Conservation (phyloP, 2,797 vertebrate genomes). For the Spheniscus humboldti region DNA sequence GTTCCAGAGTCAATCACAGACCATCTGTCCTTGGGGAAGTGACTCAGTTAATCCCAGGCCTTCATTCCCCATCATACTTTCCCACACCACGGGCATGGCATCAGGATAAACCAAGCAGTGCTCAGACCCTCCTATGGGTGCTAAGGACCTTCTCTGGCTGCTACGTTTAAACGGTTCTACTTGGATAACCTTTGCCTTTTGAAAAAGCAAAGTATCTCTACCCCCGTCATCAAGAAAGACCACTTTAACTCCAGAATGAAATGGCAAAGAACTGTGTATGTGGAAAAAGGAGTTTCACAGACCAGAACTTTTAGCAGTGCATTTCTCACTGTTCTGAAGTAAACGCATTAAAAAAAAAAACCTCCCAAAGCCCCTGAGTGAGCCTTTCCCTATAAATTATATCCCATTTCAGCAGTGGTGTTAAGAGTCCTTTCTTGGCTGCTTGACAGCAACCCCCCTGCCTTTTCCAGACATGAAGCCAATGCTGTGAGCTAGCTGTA, state of each 20-base stretch:
- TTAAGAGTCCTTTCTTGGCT: slow-evolving; percentile 42
- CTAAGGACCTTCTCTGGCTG: not conserved
- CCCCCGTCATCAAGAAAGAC: not conserved
- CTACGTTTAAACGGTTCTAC: not conserved
- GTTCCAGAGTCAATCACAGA: not conserved
- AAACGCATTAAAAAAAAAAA: not conserved
- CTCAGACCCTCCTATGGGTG: not conserved
- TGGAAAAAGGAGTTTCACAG: not conserved
- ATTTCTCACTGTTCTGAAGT: not conserved
- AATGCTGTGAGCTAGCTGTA: slow-evolving; percentile 14
- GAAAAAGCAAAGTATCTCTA: not conserved
- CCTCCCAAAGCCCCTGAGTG: not conserved
- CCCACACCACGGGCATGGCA: not conserved
- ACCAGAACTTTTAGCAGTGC: not conserved
- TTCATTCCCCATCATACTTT: slow-evolving; percentile 13
- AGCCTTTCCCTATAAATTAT: slow-evolving; percentile 44
- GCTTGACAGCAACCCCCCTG: slow-evolving; percentile 30
- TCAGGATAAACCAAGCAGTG: not conserved
- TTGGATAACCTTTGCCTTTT: not conserved
- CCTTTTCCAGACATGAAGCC: slow-evolving; percentile 62
- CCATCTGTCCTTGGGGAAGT: not conserved
- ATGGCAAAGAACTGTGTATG: not conserved
- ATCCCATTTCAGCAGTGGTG: slow-evolving; percentile 33
- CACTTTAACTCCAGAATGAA: not conserved
- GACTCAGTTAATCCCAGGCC: not conserved